Base-by-base conservation (phyloP, 2,888 invertebrate genomes). In the Epinotia brunnichana region DNA sequence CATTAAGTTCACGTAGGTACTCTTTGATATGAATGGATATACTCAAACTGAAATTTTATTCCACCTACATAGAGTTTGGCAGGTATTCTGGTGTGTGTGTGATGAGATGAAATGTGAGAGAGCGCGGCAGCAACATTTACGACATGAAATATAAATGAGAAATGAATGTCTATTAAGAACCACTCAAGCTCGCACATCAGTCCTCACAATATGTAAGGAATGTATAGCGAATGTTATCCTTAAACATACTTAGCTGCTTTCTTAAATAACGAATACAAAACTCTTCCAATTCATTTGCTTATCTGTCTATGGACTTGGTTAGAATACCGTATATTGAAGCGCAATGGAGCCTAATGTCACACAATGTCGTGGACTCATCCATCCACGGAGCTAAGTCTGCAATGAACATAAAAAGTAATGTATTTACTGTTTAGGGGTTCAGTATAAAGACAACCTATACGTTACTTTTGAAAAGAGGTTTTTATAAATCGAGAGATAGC, bases 201-300 rank as follows among this genome's bases (percentile, higher is more conserved):
- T 73, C 54, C 63, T 59, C 60, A 78, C 77, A 78, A 81, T 79
- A 75, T 74, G 73, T 76, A 80, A 81, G 77, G 77, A 77, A 81
- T 78, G 78, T 83, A 75, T 81, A 77, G 78, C 80, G 81, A 84
- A 84, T 82, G 83, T 85, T 82, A 81, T 80, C 75, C 67, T 79
- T 80, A 76, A 79, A 83, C 83, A 81, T 82, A 75, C 73, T 81
- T 54, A 64, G 53, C 83, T 83, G 85, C 87, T 89, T 86, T 84
- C 83, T 80, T 77, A 75, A 77, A 81, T 77, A 77, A 72, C 81
- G 80, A 80, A 86, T 85, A 84, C 85, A 90, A 91, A 89, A 82
- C 85, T 79, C 85, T 92, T 92, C 92, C 92, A 91, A 92, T 90
- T 92, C 92, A 92, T 92, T 91, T 90, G 88, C 88, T 91, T 92